Base-by-base conservation (phyloP, 2,888 invertebrate genomes). In the Leucophora obtusa region DNA sequence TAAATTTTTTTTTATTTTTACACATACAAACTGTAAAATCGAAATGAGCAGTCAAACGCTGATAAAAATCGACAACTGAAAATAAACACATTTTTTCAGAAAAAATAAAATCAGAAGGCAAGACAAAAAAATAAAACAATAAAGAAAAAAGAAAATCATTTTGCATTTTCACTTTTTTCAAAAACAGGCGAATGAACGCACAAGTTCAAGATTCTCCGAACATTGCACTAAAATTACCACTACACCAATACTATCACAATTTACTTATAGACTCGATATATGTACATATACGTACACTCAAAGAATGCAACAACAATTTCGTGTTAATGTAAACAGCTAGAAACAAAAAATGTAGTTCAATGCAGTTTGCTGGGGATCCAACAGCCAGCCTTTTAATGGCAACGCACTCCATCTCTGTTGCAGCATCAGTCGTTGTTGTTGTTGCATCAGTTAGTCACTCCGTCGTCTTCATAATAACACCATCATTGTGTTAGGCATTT, bases 341-440 rank as follows among this genome's bases (percentile, higher is more conserved):
- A 35, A 71, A 82, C 38, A 75, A 28, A 82, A 82, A 87, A 88
- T 86, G 85, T 87, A 87, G 86, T 87, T 86, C 87, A 87, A 84
- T 85, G 86, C 86, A 87, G 86, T 87, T 87, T 87, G 87, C 87
- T 87, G 87, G 87, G 88, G 87, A 87, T 87, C 87, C 15, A 15
- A 14, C 43, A n/a, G 18, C 11, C 65, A 33, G 24, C 33, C 11
- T 51, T 21, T 43, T 7, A n/a, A n/a, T 10, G 6, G 60, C 47
- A 14, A 6, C 51, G 15, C 38, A 38, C 38, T 14, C 17, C n/a
- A 10, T 38, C 38, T 47, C 43, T n/a, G 43, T n/a, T n/a, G n/a
- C 43, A n/a, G 43, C 43, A 47, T 47, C 43, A n/a, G 14, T 47
- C 14, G 35, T 35, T 10, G 35, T 43, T 43, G 43, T 47, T 70